Conservation (phyloP, 2,797 vertebrate species). For the Peromyscus nudipes region DNA sequence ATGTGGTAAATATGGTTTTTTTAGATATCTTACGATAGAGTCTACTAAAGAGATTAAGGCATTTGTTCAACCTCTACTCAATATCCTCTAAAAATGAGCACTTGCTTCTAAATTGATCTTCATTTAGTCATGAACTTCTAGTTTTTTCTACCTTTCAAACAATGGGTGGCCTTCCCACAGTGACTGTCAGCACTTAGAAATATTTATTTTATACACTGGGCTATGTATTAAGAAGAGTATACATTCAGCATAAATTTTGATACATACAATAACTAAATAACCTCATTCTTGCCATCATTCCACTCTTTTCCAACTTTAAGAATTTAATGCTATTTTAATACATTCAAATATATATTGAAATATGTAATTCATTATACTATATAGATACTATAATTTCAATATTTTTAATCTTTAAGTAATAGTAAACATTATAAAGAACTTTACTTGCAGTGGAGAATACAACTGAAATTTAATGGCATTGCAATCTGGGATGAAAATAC, state of each 20-base stretch:
- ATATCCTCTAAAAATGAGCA: neutral
- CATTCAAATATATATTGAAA: neutral
- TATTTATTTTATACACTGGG: neutral
- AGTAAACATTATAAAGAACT: neutral
- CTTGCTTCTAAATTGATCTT: neutral
- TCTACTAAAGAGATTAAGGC: constrained; percentile 31
- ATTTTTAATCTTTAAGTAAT: neutral
- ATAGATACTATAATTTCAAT: neutral
- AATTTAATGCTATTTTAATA: neutral
- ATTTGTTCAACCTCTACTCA: neutral
- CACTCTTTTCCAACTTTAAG: neutral
- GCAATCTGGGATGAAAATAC: neutral
- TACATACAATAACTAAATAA: neutral
- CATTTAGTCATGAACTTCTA: neutral
- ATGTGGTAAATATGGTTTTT: constrained; percentile 31
- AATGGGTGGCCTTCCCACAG: neutral
- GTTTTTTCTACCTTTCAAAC: neutral
- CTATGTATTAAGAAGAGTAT: neutral
- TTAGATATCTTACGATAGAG: neutral
- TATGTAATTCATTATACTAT: neutral
- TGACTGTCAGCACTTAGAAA: neutral
- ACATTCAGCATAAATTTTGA: neutral
- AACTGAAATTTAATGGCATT: neutral
- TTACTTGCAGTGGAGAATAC: neutral
- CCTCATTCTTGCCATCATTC: neutral